Conservation (phyloP, 2,797 vertebrate genomes). For the Pelobates cultripes region DNA sequence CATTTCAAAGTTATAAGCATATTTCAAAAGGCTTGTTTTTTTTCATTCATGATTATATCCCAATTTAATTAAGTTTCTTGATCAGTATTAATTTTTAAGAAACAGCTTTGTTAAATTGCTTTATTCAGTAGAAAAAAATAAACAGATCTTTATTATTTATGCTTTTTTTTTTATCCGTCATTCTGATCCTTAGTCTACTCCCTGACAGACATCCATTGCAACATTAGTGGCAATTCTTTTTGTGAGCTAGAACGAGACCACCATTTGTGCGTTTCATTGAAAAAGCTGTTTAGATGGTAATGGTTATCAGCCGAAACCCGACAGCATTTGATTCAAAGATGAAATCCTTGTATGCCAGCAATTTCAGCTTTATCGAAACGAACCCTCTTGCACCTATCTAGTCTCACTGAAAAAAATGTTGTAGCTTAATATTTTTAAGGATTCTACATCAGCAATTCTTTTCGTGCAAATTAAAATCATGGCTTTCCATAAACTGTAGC, state of each 20-base stretch:
- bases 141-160: not conserved
- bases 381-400: not conserved
- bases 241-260: conserved; percentile 5
- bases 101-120: too few species aligned
- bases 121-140: not conserved
- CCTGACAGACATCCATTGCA: not conserved
- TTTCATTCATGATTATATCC: too few species aligned
- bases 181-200: not conserved
- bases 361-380: not conserved
- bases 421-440: too few species aligned
- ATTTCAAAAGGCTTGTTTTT: too few species aligned
- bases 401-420: not conserved
- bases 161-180: not conserved
- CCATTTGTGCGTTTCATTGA: conserved; percentile 10
- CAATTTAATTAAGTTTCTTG: too few species aligned
- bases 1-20: too few species aligned
- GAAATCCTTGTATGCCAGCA: conserved; percentile 17
- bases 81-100: too few species aligned
- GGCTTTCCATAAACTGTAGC: not conserved
- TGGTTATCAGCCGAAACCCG: not conserved
- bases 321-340: conserved; percentile 7
- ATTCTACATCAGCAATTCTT: not conserved
- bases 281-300: conserved; percentile 29
- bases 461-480: not conserved
- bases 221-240: conserved; percentile 1